A percentile compares a stretch with the other conserved stretches of the same genome.
These are phyloP conservation scores for Diploptera punctata DNA, from an alignment of 2,888 invertebrate species.

Conservation along the genomic window DNA sequence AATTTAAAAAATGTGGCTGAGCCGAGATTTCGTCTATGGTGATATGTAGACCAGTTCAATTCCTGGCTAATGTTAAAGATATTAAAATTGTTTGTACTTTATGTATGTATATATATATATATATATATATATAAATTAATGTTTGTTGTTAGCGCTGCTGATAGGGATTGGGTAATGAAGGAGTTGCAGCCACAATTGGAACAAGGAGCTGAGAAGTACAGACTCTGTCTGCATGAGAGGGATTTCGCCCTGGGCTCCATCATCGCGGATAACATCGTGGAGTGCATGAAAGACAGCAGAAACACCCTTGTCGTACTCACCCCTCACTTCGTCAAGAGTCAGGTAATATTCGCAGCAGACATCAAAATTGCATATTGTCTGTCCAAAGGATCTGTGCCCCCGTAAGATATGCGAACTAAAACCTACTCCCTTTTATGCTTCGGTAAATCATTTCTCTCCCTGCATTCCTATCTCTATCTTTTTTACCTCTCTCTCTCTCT, in stretches of 20 bases:
- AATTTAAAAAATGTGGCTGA: too few relatives aligned
- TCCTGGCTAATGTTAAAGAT: too few relatives aligned
- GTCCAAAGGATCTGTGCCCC: too few relatives aligned
- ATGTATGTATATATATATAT: too few relatives aligned
- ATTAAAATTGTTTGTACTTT: too few relatives aligned
- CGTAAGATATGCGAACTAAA: too few relatives aligned
- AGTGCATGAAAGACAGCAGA: conserved; percentile 45
- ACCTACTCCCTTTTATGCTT: neutral
- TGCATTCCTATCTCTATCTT: too few relatives aligned
- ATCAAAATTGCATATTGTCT: neutral
- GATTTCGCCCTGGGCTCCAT: conserved; percentile 45
- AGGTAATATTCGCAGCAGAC: conserved; percentile 25
- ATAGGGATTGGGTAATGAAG: conserved; percentile 45
- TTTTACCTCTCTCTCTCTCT: too few relatives aligned
- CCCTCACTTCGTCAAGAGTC: conserved; percentile 44
- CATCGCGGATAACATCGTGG: conserved; percentile 45
- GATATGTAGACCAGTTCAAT: too few relatives aligned
- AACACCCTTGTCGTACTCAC: conserved; percentile 45
- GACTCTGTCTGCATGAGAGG: conserved; percentile 46
- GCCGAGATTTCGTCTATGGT: too few relatives aligned
- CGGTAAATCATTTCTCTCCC: too few relatives aligned
- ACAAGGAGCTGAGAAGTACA: conserved; percentile 38
- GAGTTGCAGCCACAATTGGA: conserved; percentile 45
- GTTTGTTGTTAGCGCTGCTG: conserved; percentile 45
- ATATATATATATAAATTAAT: too few relatives aligned